Conservation (phyloP, 2,888 invertebrate species). For the Bugula neritina region DNA sequence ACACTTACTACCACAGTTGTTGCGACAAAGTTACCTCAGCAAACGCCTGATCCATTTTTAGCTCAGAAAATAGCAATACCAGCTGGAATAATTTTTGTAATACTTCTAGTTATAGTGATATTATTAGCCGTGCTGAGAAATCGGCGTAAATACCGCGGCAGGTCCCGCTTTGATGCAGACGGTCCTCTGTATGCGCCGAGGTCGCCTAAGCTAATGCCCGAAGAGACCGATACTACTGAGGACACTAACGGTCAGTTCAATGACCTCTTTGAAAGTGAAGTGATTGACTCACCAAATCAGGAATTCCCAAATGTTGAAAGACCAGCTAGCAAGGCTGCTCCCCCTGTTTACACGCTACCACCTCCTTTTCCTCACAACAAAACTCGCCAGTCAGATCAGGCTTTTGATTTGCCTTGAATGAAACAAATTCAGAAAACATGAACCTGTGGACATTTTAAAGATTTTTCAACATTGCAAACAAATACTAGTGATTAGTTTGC, state of each 20-base stretch:
- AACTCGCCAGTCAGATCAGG: not conserved
- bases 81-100: not conserved
- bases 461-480: too few species aligned
- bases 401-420: too few species aligned
- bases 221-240: slow-evolving; percentile 1
- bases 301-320: not conserved
- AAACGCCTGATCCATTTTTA: not conserved
- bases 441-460: too few species aligned
- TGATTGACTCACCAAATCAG: not conserved
- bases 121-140: not conserved
- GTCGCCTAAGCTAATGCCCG: not conserved
- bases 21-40: not conserved
- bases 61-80: not conserved
- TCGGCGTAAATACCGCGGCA: not conserved
- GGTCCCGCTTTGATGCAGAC: not conserved
- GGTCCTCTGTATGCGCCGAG: not conserved
- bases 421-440: too few species aligned
- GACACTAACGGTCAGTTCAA: not conserved
- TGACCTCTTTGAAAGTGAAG: slow-evolving; percentile 18
- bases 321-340: not conserved
- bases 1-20: not conserved
- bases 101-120: not conserved
- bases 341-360: not conserved
- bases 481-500: too few species aligned
- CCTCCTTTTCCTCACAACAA: slow-evolving; percentile 19